Evolutionary conservation across 2,797 vertebrate species (phyloP), one percentile per base, ranked within the genome.

Genomic region (Acestrorhynchus altus): DNA sequence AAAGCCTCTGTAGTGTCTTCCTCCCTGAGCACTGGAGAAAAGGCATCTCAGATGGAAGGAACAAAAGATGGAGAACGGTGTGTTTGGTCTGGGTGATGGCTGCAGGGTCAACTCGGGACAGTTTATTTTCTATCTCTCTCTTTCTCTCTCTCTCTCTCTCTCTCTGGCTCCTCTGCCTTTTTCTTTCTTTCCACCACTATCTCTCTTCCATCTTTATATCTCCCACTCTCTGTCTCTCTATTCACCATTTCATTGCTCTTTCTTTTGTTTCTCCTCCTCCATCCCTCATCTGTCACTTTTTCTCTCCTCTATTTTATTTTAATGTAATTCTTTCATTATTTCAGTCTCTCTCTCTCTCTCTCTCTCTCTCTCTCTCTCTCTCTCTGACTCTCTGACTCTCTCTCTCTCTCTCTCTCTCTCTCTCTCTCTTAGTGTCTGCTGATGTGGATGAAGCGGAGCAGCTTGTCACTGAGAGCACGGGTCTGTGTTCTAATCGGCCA

Each of bases 381-480:
- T 56, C 40, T 56, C 15, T 20, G 20, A 4, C 60, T 60, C 18
- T 80, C 51, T 56, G 63, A 56, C 31, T 16, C 13, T 18, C 26
- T 8, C 15, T 20, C 52, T 26, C 42, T 59, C 39, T 35, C 22
- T 1, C 42, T 28, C 44, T 49, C 16, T 79, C 16, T 51, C 39
- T 67, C 51, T 74, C 42, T 51, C 54, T 47, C 52, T 59, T 60
- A 52, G 42, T 39, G 46, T 44, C 18, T 73, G 65, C 83, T 77
- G 78, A 83, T 72, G 72, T 63, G 77, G 74, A 81, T 46, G 63
- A 74, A 73, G 68, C 15, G 51, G 67, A 78, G 60, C 70, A 77
- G 66, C 76, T 77, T 83, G 80, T 82, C 79, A 81, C 42, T 51
- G 73, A 79, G 61, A 77, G 79, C 66, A 72, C 66, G 9, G 52